Base-by-base conservation (phyloP, 2,888 invertebrate species). In the Elegia similella region DNA sequence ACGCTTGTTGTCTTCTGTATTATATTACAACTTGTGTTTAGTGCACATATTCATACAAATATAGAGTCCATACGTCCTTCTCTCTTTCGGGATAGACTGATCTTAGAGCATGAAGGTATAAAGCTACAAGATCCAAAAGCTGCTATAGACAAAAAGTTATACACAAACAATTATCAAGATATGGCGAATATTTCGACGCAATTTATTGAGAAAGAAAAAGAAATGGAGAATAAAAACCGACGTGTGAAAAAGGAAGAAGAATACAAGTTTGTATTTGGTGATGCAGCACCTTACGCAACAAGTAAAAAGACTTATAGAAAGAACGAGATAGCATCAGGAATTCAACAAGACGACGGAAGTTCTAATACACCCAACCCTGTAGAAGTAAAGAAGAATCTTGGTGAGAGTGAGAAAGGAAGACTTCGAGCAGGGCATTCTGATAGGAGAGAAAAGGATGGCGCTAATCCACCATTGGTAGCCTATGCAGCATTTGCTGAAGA, bases 401-500 rank as follows among this genome's bases (percentile, higher is more conserved):
- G n/a, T 23, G 6, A 10, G 2, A n/a, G 17, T 46, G 1, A 46
- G 6, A 46, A 2, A 46, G 23, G 23, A n/a, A 46, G 46, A 23
- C 10, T 38, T 5, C 2, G 12, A 10, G 2, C 12, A n/a, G 3
- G n/a, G 12, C 10, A 10, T 34, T 34, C 34, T 34, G 10, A 12
- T 38, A 12, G 38, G 10, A 38, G 12, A 38, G 38, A 38, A 38
- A 38, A 23, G 2, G 17, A 46, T n/a, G n/a, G 12, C 5, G 17
- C 46, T 23, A 29, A 23, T 23, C 46, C 46, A n/a, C 23, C 6
- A 12, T 0, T 46, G 12, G 23, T n/a, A n/a, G 6, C 46, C 1
- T 46, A 46, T 46, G 46, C 46, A 46, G 46, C 46, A 6, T 46
- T 46, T 46, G 17, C 46, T 29, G 46, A 17, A n/a, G 46, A 46